These are phyloP conservation scores for Pampusana beccarii DNA, from an alignment of 2,113 vertebrate species.

Conservation along the genomic window DNA sequence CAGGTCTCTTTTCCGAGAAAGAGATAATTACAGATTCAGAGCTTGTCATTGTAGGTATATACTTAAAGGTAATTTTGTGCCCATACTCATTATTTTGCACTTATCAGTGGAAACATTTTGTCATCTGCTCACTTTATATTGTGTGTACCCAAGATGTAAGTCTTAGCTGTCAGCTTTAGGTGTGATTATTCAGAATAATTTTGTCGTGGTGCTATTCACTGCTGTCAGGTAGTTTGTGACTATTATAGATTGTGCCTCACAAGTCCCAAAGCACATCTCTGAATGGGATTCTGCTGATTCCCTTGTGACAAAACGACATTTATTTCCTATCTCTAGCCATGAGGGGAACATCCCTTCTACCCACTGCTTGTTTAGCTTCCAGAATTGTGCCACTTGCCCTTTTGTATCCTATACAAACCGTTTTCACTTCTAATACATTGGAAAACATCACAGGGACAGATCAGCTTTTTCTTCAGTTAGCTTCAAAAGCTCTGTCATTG, in stretches of 20 bases:
- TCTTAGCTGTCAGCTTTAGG: background rate
- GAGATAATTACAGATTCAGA: background rate
- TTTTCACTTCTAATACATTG: background rate
- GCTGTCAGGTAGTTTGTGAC: background rate
- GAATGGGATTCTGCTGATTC: background rate
- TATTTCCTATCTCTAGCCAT: background rate
- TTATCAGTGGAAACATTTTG: slow-evolving; percentile 12
- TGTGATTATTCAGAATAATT: background rate
- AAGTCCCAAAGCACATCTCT: background rate
- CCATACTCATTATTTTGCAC: background rate
- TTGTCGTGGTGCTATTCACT: background rate
- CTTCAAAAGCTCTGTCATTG: background rate
- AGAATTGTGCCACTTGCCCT: background rate
- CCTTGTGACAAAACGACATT: background rate
- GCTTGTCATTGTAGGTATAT: background rate
- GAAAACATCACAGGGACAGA: background rate
- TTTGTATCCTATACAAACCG: background rate
- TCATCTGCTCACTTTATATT: background rate
- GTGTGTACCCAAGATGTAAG: background rate
- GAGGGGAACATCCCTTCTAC: background rate
- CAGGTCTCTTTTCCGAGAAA: background rate
- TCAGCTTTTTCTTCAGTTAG: background rate
- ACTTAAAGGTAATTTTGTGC: background rate
- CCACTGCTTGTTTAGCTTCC: background rate
- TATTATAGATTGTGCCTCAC: background rate